Evolutionary conservation across 2,888 invertebrate species (phyloP).

Genomic region (Himalopsyche tibetana): DNA sequence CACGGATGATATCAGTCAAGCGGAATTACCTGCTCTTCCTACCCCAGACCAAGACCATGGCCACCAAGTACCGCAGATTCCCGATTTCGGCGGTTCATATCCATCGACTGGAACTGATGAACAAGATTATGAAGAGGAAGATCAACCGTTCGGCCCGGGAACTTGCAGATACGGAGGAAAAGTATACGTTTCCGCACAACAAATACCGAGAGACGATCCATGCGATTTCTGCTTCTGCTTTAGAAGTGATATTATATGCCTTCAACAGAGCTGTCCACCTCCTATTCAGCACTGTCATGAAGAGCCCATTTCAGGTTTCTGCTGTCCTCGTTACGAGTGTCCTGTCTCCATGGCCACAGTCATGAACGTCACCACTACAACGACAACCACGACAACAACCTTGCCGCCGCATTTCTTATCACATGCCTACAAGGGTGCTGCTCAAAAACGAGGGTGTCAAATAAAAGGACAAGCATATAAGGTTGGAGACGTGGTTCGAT

Average conservation of each 20-base stretch:
- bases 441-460: constrained; percentile 88
- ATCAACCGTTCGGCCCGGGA: constrained; percentile 89
- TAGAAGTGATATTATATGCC: constrained; percentile 95
- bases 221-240: constrained; percentile 99
- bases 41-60: constrained; percentile 61
- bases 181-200: constrained; percentile 95
- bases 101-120: constrained; percentile 73
- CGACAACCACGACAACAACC: constrained; percentile 90
- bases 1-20: constrained; percentile 66
- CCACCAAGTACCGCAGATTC: constrained; percentile 66
- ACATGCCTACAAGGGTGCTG: constrained; percentile 86
- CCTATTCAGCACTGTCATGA: constrained; percentile 94
- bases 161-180: constrained; percentile 95
- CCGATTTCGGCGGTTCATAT: constrained; percentile 71
- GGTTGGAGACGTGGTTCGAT: constrained; percentile 89
- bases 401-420: constrained; percentile 89
- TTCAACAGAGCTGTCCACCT: constrained; percentile 96
- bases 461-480: constrained; percentile 90
- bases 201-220: constrained; percentile 95
- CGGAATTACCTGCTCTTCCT: constrained; percentile 69
- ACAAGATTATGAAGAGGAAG: constrained; percentile 87
- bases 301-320: constrained; percentile 95
- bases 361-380: constrained; percentile 90
- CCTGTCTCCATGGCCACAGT: constrained; percentile 91
- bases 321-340: constrained; percentile 96